Conservation (phyloP, 2,888 invertebrate genomes). For the Cheiracanthium punctorium region DNA sequence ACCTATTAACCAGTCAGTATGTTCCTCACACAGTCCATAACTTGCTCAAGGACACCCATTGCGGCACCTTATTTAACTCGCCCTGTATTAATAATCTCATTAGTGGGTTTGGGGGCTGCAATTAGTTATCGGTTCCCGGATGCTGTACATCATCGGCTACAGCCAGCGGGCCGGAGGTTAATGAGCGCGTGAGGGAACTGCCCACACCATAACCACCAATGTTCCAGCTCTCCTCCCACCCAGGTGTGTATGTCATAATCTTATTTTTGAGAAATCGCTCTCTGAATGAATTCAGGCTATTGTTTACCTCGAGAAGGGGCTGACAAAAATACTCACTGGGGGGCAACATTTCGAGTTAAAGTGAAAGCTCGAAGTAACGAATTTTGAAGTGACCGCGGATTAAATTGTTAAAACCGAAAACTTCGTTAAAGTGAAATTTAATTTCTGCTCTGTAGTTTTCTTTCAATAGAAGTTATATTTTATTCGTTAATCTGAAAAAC, state of each 20-base stretch:
- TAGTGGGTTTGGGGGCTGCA: conserved; percentile 27
- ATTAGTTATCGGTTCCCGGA: conserved; percentile 50
- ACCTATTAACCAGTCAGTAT: too few relatives aligned
- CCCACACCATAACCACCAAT: neutral
- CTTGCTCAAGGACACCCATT: neutral
- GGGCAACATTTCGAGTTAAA: too few relatives aligned
- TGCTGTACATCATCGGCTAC: conserved; percentile 29
- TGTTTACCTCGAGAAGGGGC: too few relatives aligned
- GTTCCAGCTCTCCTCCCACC: neutral
- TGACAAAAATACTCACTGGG: too few relatives aligned
- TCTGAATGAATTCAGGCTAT: neutral
- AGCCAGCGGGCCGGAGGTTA: conserved; percentile 34
- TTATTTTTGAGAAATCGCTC: neutral
- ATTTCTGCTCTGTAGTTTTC: too few relatives aligned
- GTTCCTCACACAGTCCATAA: too few relatives aligned
- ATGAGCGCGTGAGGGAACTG: conserved; percentile 35
- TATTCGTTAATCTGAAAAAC: too few relatives aligned
- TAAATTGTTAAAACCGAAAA: too few relatives aligned
- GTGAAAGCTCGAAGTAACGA: too few relatives aligned
- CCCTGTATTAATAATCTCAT: conserved; percentile 63
- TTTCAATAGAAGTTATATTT: too few relatives aligned
- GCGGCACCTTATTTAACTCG: conserved; percentile 29
- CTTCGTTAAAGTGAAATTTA: too few relatives aligned
- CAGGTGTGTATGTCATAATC: neutral
- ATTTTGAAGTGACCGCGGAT: too few relatives aligned